phyloP scores from a whole-genome alignment of 2,797 vertebrate genomes.

The Astyanax mexicanus region DNA sequence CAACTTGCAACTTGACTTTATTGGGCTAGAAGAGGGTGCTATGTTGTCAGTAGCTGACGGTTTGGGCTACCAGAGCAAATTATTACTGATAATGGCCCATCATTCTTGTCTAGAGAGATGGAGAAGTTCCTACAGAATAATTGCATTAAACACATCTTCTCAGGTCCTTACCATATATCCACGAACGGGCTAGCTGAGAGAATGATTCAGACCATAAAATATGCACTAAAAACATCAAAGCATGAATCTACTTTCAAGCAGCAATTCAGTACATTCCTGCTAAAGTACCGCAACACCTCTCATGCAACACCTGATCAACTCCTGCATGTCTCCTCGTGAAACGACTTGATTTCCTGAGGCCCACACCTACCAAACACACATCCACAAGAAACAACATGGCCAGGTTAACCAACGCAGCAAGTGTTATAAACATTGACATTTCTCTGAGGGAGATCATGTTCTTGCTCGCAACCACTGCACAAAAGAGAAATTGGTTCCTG shows the following conservation, averaged over 20 bases:
- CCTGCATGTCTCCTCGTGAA: too few relatives aligned
- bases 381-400: too few relatives aligned
- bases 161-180: neutral
- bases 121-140: constrained; percentile 6
- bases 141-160: constrained; percentile 11
- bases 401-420: too few relatives aligned
- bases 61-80: neutral
- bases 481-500: too few relatives aligned
- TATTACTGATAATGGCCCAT: neutral
- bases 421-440: too few relatives aligned
- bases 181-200: neutral
- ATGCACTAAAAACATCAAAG: constrained; percentile 10
- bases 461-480: too few relatives aligned
- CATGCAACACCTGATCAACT: too few relatives aligned
- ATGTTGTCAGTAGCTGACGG: neutral
- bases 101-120: constrained; percentile 15
- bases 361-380: too few relatives aligned
- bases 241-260: constrained; percentile 1
- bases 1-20: constrained; percentile 8
- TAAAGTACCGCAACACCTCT: too few relatives aligned
- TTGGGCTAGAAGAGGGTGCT: neutral
- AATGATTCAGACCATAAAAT: neutral
- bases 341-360: too few relatives aligned
- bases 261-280: neutral
- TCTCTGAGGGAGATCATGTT: too few relatives aligned